phyloP scores from a whole-genome alignment of 1,140 invertebrate genomes.

The Scylla paramamosain region DNA sequence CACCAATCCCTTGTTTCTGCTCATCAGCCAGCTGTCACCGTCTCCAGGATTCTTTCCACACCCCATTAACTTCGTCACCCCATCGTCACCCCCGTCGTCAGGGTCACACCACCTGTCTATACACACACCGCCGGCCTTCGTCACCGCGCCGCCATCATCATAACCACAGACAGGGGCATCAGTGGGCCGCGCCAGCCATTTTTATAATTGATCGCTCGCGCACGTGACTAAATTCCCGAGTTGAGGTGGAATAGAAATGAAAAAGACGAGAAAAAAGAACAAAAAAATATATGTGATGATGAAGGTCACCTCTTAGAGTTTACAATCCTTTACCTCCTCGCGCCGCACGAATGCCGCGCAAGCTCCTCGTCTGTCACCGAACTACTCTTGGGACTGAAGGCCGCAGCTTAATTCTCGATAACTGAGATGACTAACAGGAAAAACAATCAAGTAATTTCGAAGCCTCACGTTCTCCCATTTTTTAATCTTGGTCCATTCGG shows the following conservation, averaged over 20 bases:
- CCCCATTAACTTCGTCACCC: neutral
- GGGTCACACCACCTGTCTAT: neutral
- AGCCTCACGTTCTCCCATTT: too few species aligned
- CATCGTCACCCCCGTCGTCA: neutral
- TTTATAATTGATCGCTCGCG: neutral
- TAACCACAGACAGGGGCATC: neutral
- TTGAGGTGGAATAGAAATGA: neutral
- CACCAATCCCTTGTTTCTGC: neutral
- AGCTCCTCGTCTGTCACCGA: too few species aligned
- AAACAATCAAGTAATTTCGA: too few species aligned
- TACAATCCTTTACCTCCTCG: neutral
- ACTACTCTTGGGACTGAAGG: too few species aligned
- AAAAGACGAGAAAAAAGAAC: too few species aligned
- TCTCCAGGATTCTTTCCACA: too few species aligned
- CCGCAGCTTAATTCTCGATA: too few species aligned
- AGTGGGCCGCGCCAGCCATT: neutral
- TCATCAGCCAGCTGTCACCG: too few species aligned
- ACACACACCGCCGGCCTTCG: neutral
- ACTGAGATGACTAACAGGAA: too few species aligned
- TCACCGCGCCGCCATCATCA: neutral
- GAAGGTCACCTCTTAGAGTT: neutral
- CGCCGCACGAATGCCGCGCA: too few species aligned
- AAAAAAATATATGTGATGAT: neutral
- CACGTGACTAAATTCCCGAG: neutral
- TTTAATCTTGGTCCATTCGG: too few species aligned